Conservation (phyloP, 1,140 invertebrate species). For the Hypothenemus hampei region DNA sequence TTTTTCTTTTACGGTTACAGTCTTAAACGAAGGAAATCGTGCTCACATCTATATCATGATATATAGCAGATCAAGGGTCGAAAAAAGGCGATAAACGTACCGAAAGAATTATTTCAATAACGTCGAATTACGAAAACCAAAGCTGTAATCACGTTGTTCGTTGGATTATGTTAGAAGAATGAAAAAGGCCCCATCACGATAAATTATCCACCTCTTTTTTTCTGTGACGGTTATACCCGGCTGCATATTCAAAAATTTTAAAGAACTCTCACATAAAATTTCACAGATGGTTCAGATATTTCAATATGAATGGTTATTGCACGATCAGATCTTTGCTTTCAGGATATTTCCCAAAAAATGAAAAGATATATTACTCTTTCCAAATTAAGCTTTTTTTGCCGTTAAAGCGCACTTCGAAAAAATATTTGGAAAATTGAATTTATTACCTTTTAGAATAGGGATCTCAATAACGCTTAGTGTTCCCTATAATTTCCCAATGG, state of each 20-base stretch:
- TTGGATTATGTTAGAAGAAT: constrained; percentile 7
- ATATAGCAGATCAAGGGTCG: background rate
- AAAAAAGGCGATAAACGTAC: background rate
- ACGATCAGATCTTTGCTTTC: background rate
- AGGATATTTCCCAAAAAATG: background rate
- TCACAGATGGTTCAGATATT: constrained; percentile 10
- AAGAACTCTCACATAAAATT: constrained; percentile 7
- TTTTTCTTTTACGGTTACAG: no score
- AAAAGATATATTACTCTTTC: constrained; percentile 3
- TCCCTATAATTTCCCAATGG: no score
- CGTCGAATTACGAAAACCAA: constrained; percentile 8
- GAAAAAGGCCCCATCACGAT: background rate
- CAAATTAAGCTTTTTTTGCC: constrained; percentile 1
- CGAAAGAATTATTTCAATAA: constrained; percentile 1
- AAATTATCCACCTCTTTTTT: constrained; percentile 1
- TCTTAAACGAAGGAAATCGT: no score
- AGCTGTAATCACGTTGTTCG: constrained; percentile 12
- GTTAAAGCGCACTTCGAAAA: background rate
- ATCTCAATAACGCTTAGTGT: no score
- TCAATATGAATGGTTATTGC: constrained; percentile 12
- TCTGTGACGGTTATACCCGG: background rate
- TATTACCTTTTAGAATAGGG: no score
- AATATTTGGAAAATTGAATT: background rate
- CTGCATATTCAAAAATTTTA: constrained; percentile 10
- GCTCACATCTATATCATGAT: background rate